These are phyloP conservation scores for Naso thynnoides DNA, from an alignment of 2,797 vertebrate genomes.

Conservation along the genomic window DNA sequence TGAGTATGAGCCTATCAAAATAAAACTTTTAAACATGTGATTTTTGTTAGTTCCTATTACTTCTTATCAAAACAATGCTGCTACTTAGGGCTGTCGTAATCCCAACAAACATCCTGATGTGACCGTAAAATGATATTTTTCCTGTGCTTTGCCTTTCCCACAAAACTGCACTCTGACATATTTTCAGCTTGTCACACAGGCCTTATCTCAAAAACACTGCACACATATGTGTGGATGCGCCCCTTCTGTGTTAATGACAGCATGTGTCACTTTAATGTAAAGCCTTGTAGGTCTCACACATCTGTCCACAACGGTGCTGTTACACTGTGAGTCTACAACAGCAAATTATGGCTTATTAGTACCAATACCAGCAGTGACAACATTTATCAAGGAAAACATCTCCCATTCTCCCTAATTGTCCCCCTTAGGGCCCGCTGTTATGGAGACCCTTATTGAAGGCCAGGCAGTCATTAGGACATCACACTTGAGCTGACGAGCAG, in stretches of 20 bases:
- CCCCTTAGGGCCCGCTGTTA: slow-evolving; percentile 66
- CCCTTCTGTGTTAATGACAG: slow-evolving; percentile 44
- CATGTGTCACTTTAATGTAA: slow-evolving; percentile 56
- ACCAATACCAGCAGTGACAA: slow-evolving; percentile 76
- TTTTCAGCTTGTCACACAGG: slow-evolving; percentile 17
- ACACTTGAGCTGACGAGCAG: slow-evolving; percentile 72
- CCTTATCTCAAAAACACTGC: slow-evolving; percentile 30
- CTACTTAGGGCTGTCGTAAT: not conserved
- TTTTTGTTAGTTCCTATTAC: not conserved
- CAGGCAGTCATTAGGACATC: slow-evolving; percentile 78
- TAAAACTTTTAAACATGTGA: not conserved
- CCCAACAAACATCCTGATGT: not conserved
- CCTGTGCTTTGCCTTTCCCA: not conserved
- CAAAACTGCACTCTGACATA: slow-evolving; percentile 5
- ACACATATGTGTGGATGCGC: slow-evolving; percentile 20
- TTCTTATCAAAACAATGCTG: not conserved
- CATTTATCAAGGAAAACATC: slow-evolving; percentile 79
- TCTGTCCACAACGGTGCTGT: slow-evolving; percentile 53
- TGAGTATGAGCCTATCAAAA: not conserved
- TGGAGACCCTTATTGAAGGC: slow-evolving; percentile 72
- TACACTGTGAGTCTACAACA: slow-evolving; percentile 57
- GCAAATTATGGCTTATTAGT: slow-evolving; percentile 81
- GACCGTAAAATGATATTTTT: not conserved
- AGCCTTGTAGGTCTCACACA: slow-evolving; percentile 56
- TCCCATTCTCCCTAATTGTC: slow-evolving; percentile 73